Base-by-base conservation (phyloP, 2,888 invertebrate genomes). In the Lepidocyrtinus sp. region DNA sequence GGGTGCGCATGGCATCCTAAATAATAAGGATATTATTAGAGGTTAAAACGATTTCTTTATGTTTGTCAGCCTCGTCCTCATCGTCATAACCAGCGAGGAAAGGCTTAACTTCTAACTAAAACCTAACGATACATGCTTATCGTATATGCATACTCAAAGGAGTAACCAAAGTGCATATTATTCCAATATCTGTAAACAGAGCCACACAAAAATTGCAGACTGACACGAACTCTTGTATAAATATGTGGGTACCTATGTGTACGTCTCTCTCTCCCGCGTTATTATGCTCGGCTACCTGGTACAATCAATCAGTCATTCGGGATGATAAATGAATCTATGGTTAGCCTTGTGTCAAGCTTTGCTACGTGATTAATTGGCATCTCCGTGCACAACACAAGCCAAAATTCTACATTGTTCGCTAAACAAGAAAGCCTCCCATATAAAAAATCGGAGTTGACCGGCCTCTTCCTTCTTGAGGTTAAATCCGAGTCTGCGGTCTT, bases 281-380 rank as follows among this genome's bases (percentile, higher is more conserved):
- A 2, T 36, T 72, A 21, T 55, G 19, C 26, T 25, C 59, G 26
- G 17, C 55, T 36, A 17, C 50, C 50, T 26, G 27, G 71, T 45
- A 77, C 71, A 73, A 77, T 82, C 82, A 82, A 82, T 82, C 82
- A 82, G 82, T 77, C 77, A 74, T 74, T 74, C 73, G 65, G 59
- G 74, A 82, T 82, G 73, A 77, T 77, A 82, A 74, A 77, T 73
- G 82, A 73, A 79, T 73, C 65, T 74, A 77, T 82, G 77, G 82
- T 82, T 76, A 79, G 83, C 75, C 81, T 72, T 78, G 75, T 84
- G 85, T 81, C 81, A 78, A 65, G 67, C 62, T 77, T 74, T 73
- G 71, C 79, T 70, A 67, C 75, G 83, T 85, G 85, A 86, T 86
- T 82, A 86, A 86, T 86, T 83, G 86, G 84, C 82, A 84, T 69